Evolutionary conservation across 2,888 invertebrate genomes (phyloP), one percentile per base, ranked within the genome.

Genomic region (Tetheella fluctuosa): DNA sequence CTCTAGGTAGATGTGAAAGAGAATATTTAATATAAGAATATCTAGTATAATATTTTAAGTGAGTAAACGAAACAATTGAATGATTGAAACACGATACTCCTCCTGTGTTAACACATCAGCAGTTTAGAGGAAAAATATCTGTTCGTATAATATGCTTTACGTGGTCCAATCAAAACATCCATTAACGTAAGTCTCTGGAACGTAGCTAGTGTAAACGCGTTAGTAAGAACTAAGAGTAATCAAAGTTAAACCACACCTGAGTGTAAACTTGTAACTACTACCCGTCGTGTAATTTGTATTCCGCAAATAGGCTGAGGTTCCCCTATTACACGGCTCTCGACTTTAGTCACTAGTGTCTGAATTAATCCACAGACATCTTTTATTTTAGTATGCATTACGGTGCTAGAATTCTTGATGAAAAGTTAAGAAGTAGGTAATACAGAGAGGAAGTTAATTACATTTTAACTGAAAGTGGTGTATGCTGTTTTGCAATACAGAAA

Each of bases 211-310:
- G 66, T 61, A 62, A 64, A 70, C 60, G 60, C 62, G 58, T 64
- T 65, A 62, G 66, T 59, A 56, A 60, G 58, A 52, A 63, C 66
- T 61, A 57, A 61, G 58, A 52, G 52, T 37, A 62, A 64, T 61
- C 59, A 48, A 58, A 60, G 42, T 15, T 56, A 25, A 60, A 59
- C 62, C 62, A 63, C 59, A 59, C 59, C 64, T 59, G 59, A 58
- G 53, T 28, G 56, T 59, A 56, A 62, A 56, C 56, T 56, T 59
- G 61, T 63, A 67, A 63, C 59, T 52, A 25, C 59, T 42, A 64
- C 58, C 60, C 63, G 65, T 57, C 61, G 61, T 69, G 73, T 71
- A 75, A 79, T 78, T 73, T 71, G 71, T 73, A 64, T 63, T 64
- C 69, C 66, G 58, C 73, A 72, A 73, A 76, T 73, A 69, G 67